A percentile compares a stretch with the other conserved stretches of the same genome.
phyloP scores from a whole-genome alignment of 2,888 invertebrate species.

The Eristalis intricaria region DNA sequence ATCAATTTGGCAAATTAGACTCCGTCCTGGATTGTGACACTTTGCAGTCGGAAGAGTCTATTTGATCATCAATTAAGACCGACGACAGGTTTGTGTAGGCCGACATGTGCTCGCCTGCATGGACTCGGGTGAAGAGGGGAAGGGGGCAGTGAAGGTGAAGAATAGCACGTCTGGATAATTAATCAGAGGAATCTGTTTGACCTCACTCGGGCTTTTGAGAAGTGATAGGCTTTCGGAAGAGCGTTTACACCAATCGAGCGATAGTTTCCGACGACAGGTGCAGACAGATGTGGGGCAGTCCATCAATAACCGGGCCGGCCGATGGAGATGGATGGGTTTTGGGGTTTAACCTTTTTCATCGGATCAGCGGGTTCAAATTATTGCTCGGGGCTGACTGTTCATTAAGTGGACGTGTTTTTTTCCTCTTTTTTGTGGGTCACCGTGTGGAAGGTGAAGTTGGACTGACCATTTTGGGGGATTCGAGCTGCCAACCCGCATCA shows the following conservation, averaged over 20 bases:
- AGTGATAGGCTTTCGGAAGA: constrained; percentile 12
- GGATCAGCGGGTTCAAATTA: not conserved
- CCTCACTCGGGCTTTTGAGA: not conserved
- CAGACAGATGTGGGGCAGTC: not conserved
- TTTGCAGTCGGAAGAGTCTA: constrained; percentile 12
- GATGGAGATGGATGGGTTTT: not conserved
- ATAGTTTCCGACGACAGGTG: constrained; percentile 9
- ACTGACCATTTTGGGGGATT: not conserved
- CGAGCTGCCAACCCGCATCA: not conserved
- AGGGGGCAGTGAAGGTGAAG: not conserved
- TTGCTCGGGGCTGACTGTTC: not conserved
- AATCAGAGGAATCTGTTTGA: constrained; percentile 1
- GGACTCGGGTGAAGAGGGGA: not conserved
- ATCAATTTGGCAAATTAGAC: constrained; percentile 52
- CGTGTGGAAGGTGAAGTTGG: not conserved
- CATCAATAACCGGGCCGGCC: not conserved
- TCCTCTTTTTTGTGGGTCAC: not conserved
- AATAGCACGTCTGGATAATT: not conserved
- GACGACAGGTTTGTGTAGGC: not conserved
- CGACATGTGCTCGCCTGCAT: constrained; percentile 36
- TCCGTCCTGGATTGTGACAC: constrained; percentile 28
- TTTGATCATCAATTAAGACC: constrained; percentile 53
- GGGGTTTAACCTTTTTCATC: not conserved
- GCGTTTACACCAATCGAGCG: not conserved
- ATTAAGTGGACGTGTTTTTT: not conserved